Evolutionary conservation across 2,888 invertebrate species (phyloP).

Genomic region (Volucella inanis): DNA sequence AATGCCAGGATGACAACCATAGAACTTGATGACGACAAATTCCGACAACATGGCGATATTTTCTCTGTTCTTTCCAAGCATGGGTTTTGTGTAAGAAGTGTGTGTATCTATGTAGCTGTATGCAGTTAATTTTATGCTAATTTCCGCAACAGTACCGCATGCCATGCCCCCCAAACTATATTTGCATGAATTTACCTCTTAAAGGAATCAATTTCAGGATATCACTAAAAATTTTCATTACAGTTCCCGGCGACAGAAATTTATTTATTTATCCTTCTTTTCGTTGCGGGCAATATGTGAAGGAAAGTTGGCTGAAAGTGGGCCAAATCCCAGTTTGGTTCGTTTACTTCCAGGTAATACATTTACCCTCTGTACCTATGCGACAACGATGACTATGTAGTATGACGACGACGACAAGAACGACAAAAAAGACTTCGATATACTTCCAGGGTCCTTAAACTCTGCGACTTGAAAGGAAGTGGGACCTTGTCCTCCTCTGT

Average conservation of each 20-base stretch:
- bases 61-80: neutral
- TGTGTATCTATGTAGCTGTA: slow-evolving; percentile 24
- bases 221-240: slow-evolving; percentile 70
- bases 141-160: slow-evolving; percentile 44
- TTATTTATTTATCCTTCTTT: slow-evolving; percentile 55
- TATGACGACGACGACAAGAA: too few relatives aligned
- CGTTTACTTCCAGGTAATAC: slow-evolving; percentile 59
- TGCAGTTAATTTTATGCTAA: slow-evolving; percentile 70
- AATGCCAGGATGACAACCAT: slow-evolving; percentile 65
- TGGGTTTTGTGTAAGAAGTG: too few relatives aligned
- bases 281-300: slow-evolving; percentile 5
- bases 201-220: slow-evolving; percentile 74
- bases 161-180: slow-evolving; percentile 49
- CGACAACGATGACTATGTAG: neutral
- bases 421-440: too few relatives aligned
- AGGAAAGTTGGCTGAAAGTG: neutral
- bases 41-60: slow-evolving; percentile 51
- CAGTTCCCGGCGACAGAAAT: slow-evolving; percentile 33
- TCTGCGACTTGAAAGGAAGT: slow-evolving; percentile 26
- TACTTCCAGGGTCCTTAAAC: neutral
- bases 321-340: neutral
- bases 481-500: slow-evolving; percentile 63
- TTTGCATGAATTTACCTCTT: slow-evolving; percentile 71
- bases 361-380: slow-evolving; percentile 56
- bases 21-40: slow-evolving; percentile 51